Evolutionary conservation across 2,113 vertebrate genomes (phyloP).

Genomic region (Labrus mixtus): DNA sequence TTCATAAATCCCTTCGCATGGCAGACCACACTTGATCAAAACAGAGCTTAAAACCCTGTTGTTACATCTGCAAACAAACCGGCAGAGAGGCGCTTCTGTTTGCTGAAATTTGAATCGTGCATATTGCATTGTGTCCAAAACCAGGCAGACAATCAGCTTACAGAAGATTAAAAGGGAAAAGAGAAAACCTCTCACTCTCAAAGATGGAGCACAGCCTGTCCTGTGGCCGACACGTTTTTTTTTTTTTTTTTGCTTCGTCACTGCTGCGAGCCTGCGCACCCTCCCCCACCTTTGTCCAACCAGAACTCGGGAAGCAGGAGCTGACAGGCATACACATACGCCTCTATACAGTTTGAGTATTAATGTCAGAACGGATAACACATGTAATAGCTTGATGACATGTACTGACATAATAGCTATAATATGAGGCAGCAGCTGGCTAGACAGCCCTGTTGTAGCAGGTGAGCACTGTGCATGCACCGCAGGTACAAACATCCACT

Average conservation of each 20-base stretch:
- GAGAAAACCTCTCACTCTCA: slow-evolving; percentile 52
- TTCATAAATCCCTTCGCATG: background rate
- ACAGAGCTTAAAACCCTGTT: background rate
- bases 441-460: background rate
- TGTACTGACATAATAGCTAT: background rate
- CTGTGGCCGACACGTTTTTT: slow-evolving; percentile 58
- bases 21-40: slow-evolving; percentile 3
- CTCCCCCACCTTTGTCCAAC: slow-evolving; percentile 61
- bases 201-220: slow-evolving; percentile 74
- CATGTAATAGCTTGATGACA: slow-evolving; percentile 23
- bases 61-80: slow-evolving; percentile 23
- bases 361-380: slow-evolving; percentile 25
- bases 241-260: slow-evolving; percentile 76
- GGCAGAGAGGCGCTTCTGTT: background rate
- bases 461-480: background rate
- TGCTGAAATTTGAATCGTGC: slow-evolving; percentile 18
- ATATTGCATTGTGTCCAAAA: slow-evolving; percentile 10
- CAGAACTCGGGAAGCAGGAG: slow-evolving; percentile 52
- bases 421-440: slow-evolving; percentile 1
- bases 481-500: background rate
- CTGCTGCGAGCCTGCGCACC: slow-evolving; percentile 65
- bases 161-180: slow-evolving; percentile 40
- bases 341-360: slow-evolving; percentile 28
- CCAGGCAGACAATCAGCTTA: slow-evolving; percentile 47
- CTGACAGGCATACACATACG: slow-evolving; percentile 34